These are phyloP conservation scores for Eulemur rubriventer DNA, from an alignment of 2,797 vertebrate genomes.

Conservation along the genomic window DNA sequence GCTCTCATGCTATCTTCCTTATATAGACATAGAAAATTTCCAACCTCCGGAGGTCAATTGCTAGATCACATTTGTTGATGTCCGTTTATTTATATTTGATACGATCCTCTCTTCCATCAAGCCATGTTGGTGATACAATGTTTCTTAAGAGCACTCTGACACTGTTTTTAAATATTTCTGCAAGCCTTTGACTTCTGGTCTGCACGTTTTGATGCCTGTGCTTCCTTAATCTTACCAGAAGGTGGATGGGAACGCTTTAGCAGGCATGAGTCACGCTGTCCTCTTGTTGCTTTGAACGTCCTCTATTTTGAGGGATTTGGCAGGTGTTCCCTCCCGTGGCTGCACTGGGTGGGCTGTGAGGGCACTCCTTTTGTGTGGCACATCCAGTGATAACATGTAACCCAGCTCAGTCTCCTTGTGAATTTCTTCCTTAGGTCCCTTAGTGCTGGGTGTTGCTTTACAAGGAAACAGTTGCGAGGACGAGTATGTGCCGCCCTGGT, in stretches of 20 bases:
- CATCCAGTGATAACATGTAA: background rate
- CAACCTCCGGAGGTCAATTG: background rate
- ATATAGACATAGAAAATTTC: background rate
- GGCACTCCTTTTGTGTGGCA: too few species aligned
- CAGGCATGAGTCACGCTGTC: too few species aligned
- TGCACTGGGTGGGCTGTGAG: too few species aligned
- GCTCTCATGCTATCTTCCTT: background rate
- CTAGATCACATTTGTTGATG: background rate
- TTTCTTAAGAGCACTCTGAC: background rate
- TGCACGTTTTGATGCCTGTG: too few species aligned
- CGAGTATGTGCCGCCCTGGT: too few species aligned
- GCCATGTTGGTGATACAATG: background rate
- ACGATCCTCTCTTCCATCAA: background rate
- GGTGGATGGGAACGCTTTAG: too few species aligned
- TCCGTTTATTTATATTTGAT: background rate
- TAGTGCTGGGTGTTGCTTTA: background rate
- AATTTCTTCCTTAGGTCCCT: background rate
- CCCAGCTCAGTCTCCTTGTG: background rate
- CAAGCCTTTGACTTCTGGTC: background rate
- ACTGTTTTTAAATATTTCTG: background rate
- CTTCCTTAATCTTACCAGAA: background rate
- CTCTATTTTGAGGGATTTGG: background rate
- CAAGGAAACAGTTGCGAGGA: too few species aligned
- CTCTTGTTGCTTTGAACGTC: background rate
- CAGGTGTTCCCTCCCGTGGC: background rate